Evolutionary conservation across 2,888 invertebrate genomes (phyloP).

Genomic region (Salticus scenicus): DNA sequence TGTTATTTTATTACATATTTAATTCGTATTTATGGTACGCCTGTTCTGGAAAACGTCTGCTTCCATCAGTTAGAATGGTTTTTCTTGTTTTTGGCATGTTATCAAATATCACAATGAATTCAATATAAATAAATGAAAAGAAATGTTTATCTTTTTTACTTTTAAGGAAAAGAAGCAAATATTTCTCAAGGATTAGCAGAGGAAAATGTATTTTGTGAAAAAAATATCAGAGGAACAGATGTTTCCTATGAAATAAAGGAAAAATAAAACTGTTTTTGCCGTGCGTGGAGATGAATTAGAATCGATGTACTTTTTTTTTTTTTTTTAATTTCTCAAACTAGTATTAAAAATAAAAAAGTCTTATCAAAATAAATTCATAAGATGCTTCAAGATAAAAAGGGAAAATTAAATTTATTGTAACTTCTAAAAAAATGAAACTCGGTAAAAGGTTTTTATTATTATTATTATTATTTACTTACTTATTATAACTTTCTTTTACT

Average conservation of each 20-base stretch:
- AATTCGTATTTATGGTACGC: slow-evolving; percentile 38
- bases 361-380: no score
- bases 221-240: slow-evolving; percentile 6
- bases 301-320: no score
- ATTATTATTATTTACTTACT: no score
- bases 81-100: neutral
- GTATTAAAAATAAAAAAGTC: no score
- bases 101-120: slow-evolving; percentile 35
- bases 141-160: slow-evolving; percentile 22
- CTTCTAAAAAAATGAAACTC: no score
- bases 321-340: no score
- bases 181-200: neutral
- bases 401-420: no score
- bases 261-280: slow-evolving; percentile 8
- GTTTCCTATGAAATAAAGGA: neutral
- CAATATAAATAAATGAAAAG: slow-evolving; percentile 57
- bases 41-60: slow-evolving; percentile 19
- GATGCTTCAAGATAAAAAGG: no score
- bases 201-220: slow-evolving; percentile 46
- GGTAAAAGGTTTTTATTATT: no score
- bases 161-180: neutral
- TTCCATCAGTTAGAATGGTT: slow-evolving; percentile 44
- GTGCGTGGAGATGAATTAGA: no score
- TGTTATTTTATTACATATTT: no score
- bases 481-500: no score